A percentile compares a stretch with the other conserved stretches of the same genome.
These are phyloP conservation scores for Drusus annulatus DNA, from an alignment of 1,140 invertebrate species.

Conservation along the genomic window DNA sequence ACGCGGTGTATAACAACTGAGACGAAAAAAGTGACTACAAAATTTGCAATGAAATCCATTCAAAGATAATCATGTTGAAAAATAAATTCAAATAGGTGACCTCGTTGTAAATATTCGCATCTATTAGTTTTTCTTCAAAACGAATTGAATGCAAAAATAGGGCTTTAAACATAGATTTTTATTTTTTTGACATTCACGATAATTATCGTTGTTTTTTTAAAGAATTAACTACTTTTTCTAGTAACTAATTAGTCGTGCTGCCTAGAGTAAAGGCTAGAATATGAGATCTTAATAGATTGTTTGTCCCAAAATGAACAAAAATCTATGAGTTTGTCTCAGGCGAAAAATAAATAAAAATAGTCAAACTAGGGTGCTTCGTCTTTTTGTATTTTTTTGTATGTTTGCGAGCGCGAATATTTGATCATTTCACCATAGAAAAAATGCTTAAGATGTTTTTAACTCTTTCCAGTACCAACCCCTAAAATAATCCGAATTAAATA, in stretches of 20 bases:
- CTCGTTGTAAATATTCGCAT: no score
- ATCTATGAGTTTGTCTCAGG: slow-evolving; percentile 4
- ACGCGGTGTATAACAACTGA: no score
- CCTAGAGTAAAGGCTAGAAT: not conserved
- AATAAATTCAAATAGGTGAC: no score
- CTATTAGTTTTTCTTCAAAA: no score
- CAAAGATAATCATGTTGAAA: no score
- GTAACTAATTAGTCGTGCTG: not conserved
- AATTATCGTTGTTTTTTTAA: not conserved
- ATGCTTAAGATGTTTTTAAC: slow-evolving; percentile 3
- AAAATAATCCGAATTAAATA: not conserved
- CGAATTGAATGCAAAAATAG: slow-evolving; percentile 4
- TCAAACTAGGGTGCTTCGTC: slow-evolving; percentile 23
- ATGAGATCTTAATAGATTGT: not conserved
- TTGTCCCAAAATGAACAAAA: not conserved
- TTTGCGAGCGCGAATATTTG: slow-evolving; percentile 38
- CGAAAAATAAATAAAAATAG: not conserved
- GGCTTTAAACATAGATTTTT: no score
- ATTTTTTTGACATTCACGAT: not conserved
- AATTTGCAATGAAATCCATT: no score
- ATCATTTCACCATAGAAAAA: slow-evolving; percentile 35
- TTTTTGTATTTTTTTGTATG: slow-evolving; percentile 6
- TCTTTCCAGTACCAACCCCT: no score
- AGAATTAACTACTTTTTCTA: not conserved
- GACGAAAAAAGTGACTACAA: no score